These are phyloP conservation scores for Scotopteryx bipunctaria DNA, from an alignment of 2,888 invertebrate species.

Conservation along the genomic window DNA sequence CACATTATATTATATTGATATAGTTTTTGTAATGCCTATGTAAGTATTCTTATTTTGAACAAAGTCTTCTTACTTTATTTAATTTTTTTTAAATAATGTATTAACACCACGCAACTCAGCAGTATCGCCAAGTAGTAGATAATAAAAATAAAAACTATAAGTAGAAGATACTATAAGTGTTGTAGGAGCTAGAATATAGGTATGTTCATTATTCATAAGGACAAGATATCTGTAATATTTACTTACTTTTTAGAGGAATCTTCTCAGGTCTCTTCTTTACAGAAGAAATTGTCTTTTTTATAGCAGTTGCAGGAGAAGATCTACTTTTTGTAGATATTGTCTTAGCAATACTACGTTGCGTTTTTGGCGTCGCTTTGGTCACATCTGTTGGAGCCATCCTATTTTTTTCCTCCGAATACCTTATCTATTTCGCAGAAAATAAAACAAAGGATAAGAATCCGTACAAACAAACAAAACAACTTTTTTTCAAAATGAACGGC, in stretches of 20 bases:
- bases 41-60: too few species aligned
- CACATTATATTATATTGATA: background rate
- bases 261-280: conserved; percentile 51
- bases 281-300: conserved; percentile 53
- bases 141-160: too few species aligned
- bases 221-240: background rate
- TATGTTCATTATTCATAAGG: background rate
- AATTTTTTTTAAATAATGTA: too few species aligned
- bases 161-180: too few species aligned
- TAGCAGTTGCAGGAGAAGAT: conserved; percentile 51
- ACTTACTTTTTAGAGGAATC: conserved; percentile 52
- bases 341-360: conserved; percentile 53
- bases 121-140: too few species aligned
- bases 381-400: conserved; percentile 68
- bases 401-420: conserved; percentile 18
- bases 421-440: background rate
- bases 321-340: conserved; percentile 45
- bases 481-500: conserved; percentile 1
- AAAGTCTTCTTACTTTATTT: too few species aligned
- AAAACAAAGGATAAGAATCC: background rate
- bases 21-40: too few species aligned
- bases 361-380: conserved; percentile 55
- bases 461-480: conserved; percentile 1
- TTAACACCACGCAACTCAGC: too few species aligned
- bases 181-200: too few species aligned